Evolutionary conservation across 2,797 vertebrate species (phyloP).

Genomic region (Falco rusticolus): DNA sequence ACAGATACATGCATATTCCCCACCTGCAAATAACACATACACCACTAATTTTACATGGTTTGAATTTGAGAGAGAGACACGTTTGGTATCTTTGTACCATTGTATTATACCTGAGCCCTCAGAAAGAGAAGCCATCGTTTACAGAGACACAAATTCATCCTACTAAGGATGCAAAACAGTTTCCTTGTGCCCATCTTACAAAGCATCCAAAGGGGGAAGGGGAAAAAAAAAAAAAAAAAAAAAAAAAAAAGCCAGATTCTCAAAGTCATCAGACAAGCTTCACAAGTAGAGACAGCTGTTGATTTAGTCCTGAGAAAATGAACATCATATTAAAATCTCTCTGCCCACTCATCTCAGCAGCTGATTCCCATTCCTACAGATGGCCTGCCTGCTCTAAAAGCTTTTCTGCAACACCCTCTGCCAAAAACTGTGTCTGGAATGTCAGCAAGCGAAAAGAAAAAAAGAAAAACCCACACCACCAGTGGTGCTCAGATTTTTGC

Average conservation of each 20-base stretch:
- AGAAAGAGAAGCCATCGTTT: neutral
- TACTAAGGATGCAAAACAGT: neutral
- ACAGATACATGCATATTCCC: neutral
- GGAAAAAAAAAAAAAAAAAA: too few species aligned
- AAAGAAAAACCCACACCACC: neutral
- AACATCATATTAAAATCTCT: neutral
- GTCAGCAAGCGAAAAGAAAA: neutral
- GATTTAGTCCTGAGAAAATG: neutral
- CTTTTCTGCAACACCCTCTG: neutral
- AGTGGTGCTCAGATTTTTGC: neutral
- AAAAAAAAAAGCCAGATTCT: neutral
- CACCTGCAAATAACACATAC: neutral
- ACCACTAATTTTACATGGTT: neutral
- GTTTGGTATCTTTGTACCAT: neutral
- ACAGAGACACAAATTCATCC: neutral
- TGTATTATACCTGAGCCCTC: neutral
- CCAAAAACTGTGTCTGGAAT: neutral
- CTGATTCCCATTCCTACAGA: neutral
- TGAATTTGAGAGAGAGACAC: neutral
- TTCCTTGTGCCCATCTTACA: neutral
- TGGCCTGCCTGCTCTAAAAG: neutral
- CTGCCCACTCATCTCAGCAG: neutral
- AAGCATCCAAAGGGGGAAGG: neutral
- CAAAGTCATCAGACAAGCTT: neutral
- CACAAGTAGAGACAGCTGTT: neutral